Conservation (phyloP, 2,797 vertebrate species). For the Dryobates pubescens region DNA sequence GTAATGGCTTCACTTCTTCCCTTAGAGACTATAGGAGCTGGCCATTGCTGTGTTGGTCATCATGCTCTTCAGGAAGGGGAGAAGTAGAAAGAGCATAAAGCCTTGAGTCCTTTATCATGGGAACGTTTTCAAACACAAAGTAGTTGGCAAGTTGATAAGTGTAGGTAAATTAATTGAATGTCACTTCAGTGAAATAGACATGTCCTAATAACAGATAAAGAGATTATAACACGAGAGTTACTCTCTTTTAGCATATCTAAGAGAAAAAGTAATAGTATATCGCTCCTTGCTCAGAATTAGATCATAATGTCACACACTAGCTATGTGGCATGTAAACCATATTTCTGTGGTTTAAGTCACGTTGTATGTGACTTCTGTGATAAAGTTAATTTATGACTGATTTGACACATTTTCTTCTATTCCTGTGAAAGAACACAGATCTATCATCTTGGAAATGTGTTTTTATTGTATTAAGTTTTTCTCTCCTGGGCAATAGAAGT, state of each 20-base stretch:
- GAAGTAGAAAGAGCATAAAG: background rate
- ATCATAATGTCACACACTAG: background rate
- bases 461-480: constrained; percentile 25
- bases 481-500: background rate
- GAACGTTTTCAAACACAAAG: background rate
- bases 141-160: background rate
- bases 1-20: background rate
- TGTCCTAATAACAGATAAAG: background rate
- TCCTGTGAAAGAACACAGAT: background rate
- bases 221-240: background rate
- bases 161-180: background rate
- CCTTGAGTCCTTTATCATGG: background rate
- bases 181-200: background rate
- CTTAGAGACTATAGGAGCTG: background rate
- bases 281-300: background rate
- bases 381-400: constrained; percentile 49
- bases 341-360: constrained; percentile 14
- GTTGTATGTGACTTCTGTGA: background rate
- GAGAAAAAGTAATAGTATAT: background rate
- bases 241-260: background rate
- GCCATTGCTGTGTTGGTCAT: background rate
- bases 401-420: background rate
- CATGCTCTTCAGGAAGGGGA: background rate
- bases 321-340: background rate
- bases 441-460: background rate